Base-by-base conservation (phyloP, 1,140 invertebrate genomes). In the Sarcophaga peregrina region DNA sequence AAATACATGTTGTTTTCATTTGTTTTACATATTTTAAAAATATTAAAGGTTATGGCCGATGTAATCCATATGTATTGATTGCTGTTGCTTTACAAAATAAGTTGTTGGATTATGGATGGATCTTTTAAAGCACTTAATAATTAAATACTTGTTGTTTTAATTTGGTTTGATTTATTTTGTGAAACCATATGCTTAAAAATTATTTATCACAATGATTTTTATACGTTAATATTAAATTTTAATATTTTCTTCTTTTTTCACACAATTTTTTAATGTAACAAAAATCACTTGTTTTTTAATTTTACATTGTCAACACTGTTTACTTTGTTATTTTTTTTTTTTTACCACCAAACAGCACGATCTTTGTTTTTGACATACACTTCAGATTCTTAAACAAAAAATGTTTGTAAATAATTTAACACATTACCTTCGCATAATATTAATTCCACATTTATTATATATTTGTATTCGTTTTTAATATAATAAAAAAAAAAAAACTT, bases 341-440 rank as follows among this genome's bases (percentile, higher is more conserved):
- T 68, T 68, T 68, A n/a, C 54, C 54, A 58, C 54, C 74, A n/a
- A 46, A 13, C 13, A 78, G n/a, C 75, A 78, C 48, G 75, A 50
- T 78, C 17, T 78, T 50, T 76, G 8, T 25, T 73, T 73, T 73
- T 74, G 8, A 11, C 20, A 74, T 46, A 8, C 17, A 73, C 17
- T 25, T 73, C n/a, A 25, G 25, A 20, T 20, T 72, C 37, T 8
- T 11, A 72, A 72, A 20, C 62, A 72, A 62, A 62, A 62, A n/a
- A 62, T n/a, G 7, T 17, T 48, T 48, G n/a, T 17, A n/a, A 76
- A 8, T 48, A 15, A 48, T 48, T 52, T 10, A 20, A n/a, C 47
- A 50, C 47, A 52, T 78, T 78, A 78, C 75, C 75, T 78, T 46
- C 68, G 80, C 80, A 72, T 68, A 62, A 72, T 81, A 62, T 81